A percentile compares a stretch with the other conserved stretches of the same genome.
phyloP scores from a whole-genome alignment of 2,797 vertebrate genomes.

The Sebastes oblongus region DNA sequence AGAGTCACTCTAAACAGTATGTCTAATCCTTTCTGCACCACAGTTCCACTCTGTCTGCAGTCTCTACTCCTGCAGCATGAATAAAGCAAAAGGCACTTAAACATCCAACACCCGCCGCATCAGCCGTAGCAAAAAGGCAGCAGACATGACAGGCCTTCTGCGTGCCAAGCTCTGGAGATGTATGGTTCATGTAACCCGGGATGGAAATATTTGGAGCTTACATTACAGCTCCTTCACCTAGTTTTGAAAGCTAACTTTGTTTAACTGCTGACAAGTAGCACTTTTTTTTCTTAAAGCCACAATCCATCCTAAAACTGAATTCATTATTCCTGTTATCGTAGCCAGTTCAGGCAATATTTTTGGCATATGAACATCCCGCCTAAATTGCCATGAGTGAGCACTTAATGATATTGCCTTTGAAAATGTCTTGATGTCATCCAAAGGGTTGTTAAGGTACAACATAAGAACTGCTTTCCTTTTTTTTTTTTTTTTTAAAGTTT shows the following conservation, averaged over 20 bases:
- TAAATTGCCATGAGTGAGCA: not conserved
- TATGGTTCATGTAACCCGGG: slow-evolving; percentile 26
- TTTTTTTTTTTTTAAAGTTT: no score
- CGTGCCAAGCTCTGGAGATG: slow-evolving; percentile 7
- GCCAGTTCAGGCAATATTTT: not conserved
- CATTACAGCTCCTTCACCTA: slow-evolving; percentile 6
- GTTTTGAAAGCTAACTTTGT: slow-evolving; percentile 9
- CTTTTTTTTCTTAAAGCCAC: not conserved
- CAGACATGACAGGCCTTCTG: slow-evolving; percentile 29
- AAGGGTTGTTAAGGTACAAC: not conserved
- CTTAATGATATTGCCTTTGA: not conserved
- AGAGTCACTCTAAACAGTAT: slow-evolving; percentile 44
- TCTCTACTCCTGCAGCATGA: slow-evolving; percentile 51
- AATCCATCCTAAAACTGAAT: not conserved
- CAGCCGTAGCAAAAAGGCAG: slow-evolving; percentile 35
- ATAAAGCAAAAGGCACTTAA: slow-evolving; percentile 76
- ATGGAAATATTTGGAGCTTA: slow-evolving; percentile 36
- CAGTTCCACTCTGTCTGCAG: slow-evolving; percentile 14
- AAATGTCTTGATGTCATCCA: not conserved
- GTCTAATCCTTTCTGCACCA: slow-evolving; percentile 38
- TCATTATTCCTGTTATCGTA: not conserved
- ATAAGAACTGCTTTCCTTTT: not conserved
- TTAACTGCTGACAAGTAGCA: not conserved
- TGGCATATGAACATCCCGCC: not conserved
- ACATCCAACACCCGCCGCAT: slow-evolving; percentile 39